phyloP scores from a whole-genome alignment of 2,113 vertebrate species.

The Poecilia latipinna region DNA sequence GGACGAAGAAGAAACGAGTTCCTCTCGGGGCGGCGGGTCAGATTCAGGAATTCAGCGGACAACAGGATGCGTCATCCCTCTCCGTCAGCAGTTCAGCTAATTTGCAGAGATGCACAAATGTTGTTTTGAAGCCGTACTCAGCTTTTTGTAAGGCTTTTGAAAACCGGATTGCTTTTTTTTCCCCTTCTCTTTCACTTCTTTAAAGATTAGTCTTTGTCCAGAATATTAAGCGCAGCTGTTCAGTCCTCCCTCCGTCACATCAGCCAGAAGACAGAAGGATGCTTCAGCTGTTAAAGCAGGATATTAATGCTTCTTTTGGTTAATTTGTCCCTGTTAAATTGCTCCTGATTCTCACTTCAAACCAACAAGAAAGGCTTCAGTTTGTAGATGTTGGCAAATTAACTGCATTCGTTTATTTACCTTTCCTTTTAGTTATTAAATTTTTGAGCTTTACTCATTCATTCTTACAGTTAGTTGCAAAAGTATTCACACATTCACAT shows the following conservation, averaged over 20 bases:
- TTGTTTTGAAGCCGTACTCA: neutral
- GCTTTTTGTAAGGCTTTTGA: neutral
- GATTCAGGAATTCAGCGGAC: neutral
- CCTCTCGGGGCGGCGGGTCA: neutral
- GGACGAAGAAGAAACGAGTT: neutral
- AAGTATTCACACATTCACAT: too few relatives aligned
- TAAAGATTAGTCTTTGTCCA: neutral
- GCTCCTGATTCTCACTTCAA: neutral
- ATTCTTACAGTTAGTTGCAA: too few relatives aligned
- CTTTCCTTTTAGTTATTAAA: neutral
- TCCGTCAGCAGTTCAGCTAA: neutral
- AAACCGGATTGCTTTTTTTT: neutral
- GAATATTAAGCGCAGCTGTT: neutral
- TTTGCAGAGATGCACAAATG: neutral
- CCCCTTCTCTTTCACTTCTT: neutral
- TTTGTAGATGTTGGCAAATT: too few relatives aligned
- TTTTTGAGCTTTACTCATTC: too few relatives aligned
- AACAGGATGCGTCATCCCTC: neutral
- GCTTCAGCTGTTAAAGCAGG: neutral
- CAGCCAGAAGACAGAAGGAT: conserved; percentile 2
- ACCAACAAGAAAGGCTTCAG: too few relatives aligned
- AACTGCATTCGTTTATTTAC: neutral
- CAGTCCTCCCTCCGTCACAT: neutral
- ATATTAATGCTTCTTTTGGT: conserved; percentile 3
- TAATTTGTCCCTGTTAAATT: neutral